Evolutionary conservation across 2,888 invertebrate species (phyloP).

Genomic region (Vesta saturnalis): DNA sequence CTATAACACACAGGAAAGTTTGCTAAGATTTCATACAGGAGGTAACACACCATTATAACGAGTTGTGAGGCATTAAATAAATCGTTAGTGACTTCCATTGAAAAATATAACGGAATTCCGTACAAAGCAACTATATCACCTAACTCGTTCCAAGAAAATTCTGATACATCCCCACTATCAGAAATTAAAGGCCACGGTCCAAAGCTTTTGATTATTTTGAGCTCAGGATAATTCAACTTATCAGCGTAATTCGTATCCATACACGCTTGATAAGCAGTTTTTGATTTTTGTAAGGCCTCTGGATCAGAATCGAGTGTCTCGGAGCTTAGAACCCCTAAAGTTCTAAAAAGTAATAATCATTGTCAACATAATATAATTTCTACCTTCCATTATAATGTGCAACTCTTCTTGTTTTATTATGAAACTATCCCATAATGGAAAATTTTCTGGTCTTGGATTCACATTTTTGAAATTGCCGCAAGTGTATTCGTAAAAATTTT

Average conservation of each 20-base stretch:
- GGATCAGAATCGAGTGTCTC: slow-evolving; percentile 48
- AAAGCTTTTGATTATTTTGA: slow-evolving; percentile 51
- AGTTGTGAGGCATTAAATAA: slow-evolving; percentile 52
- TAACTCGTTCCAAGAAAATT: slow-evolving; percentile 54
- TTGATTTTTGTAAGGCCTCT: slow-evolving; percentile 56
- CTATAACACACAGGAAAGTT: not conserved
- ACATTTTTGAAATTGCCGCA: slow-evolving; percentile 62
- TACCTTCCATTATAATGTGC: slow-evolving; percentile 54
- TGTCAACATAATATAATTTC: slow-evolving; percentile 25
- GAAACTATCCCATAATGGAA: slow-evolving; percentile 59
- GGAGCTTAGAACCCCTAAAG: slow-evolving; percentile 52
- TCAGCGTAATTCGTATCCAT: slow-evolving; percentile 49
- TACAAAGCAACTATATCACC: slow-evolving; percentile 56
- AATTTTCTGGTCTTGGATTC: slow-evolving; percentile 56
- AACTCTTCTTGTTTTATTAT: slow-evolving; percentile 58
- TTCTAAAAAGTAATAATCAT: not conserved
- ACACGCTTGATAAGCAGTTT: slow-evolving; percentile 57
- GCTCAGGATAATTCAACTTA: slow-evolving; percentile 51
- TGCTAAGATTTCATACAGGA: too few species aligned
- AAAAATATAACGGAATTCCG: slow-evolving; percentile 58
- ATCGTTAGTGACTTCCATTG: slow-evolving; percentile 53
- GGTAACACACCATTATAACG: slow-evolving; percentile 52
- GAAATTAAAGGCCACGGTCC: slow-evolving; percentile 56
- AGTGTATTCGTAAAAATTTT: slow-evolving; percentile 63
- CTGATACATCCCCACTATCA: slow-evolving; percentile 19